A percentile compares a stretch with the other conserved stretches of the same genome.
Evolutionary conservation across 2,888 invertebrate species (phyloP).

Genomic region (Caenorhabditis macrosperma): DNA sequence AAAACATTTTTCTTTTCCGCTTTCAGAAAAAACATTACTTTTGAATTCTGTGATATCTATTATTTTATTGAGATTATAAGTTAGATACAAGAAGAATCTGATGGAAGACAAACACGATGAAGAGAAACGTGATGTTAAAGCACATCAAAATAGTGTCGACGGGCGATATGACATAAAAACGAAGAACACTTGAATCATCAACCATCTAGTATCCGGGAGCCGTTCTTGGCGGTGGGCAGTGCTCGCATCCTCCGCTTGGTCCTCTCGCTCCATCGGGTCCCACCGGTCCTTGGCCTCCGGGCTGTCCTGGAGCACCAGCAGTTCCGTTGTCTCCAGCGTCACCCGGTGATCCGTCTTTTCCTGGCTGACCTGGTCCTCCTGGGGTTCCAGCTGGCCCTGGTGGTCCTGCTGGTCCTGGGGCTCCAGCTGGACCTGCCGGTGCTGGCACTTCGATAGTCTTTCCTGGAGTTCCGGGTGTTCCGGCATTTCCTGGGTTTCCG

Average conservation of each 20-base stretch:
- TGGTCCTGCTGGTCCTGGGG: constrained; percentile 58
- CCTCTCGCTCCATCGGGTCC: constrained; percentile 61
- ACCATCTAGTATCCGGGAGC: constrained; percentile 64
- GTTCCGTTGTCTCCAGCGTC: constrained; percentile 62
- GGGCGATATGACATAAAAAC: constrained; percentile 4
- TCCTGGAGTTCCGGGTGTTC: constrained; percentile 65
- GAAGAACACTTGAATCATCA: constrained; percentile 2
- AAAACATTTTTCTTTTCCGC: no score
- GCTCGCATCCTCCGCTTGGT: constrained; percentile 65
- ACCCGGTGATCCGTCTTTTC: constrained; percentile 63
- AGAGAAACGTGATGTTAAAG: constrained; percentile 36
- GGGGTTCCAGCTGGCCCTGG: constrained; percentile 60
- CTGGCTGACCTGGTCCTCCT: constrained; percentile 59
- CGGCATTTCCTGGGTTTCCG: constrained; percentile 63
- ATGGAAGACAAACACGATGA: neutral
- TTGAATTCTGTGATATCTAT: neutral
- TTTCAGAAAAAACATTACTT: no score
- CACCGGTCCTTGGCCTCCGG: constrained; percentile 59
- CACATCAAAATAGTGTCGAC: constrained; percentile 26
- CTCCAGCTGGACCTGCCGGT: constrained; percentile 59
- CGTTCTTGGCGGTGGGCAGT: constrained; percentile 67
- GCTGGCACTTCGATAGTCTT: constrained; percentile 55
- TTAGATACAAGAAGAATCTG: constrained; percentile 22
- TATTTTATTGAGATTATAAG: constrained; percentile 33
- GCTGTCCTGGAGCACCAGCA: constrained; percentile 58